Evolutionary conservation across 1,140 invertebrate genomes (phyloP).

Genomic region (Drusus annulatus): DNA sequence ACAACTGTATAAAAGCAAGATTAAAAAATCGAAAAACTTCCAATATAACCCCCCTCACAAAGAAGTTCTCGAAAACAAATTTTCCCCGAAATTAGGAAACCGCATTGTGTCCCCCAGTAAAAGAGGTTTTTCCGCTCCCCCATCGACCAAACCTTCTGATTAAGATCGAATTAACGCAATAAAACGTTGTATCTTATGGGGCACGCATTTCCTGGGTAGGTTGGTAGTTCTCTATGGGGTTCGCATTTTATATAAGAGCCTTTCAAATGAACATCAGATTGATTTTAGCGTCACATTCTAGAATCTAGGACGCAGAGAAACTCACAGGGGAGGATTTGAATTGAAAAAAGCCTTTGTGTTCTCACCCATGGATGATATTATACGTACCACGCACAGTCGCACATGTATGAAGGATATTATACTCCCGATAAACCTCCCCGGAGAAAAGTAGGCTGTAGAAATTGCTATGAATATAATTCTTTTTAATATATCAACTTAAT

Average conservation of each 20-base stretch:
- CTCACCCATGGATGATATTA: too few relatives aligned
- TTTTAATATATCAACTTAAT: too few relatives aligned
- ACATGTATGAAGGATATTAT: too few relatives aligned
- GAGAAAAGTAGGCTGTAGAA: too few relatives aligned
- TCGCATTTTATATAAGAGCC: constrained; percentile 21
- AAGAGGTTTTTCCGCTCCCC: background rate
- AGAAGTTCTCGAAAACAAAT: background rate
- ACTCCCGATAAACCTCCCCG: too few relatives aligned
- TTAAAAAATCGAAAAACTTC: too few relatives aligned
- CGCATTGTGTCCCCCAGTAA: too few relatives aligned
- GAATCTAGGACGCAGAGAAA: background rate
- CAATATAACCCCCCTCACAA: too few relatives aligned
- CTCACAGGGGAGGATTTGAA: background rate
- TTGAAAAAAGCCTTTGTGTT: too few relatives aligned
- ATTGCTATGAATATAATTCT: too few relatives aligned
- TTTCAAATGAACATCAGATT: constrained; percentile 53
- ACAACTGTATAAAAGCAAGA: too few relatives aligned
- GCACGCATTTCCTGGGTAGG: background rate
- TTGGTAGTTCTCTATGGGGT: background rate
- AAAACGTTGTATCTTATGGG: constrained; percentile 1
- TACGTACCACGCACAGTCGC: too few relatives aligned
- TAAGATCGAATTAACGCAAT: constrained; percentile 21
- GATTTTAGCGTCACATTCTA: constrained; percentile 44
- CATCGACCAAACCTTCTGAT: constrained; percentile 1
- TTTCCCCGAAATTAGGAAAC: background rate